Evolutionary conservation across 2,888 invertebrate genomes (phyloP), one percentile per base, ranked within the genome.

Genomic region (Epistrophella euchroma): DNA sequence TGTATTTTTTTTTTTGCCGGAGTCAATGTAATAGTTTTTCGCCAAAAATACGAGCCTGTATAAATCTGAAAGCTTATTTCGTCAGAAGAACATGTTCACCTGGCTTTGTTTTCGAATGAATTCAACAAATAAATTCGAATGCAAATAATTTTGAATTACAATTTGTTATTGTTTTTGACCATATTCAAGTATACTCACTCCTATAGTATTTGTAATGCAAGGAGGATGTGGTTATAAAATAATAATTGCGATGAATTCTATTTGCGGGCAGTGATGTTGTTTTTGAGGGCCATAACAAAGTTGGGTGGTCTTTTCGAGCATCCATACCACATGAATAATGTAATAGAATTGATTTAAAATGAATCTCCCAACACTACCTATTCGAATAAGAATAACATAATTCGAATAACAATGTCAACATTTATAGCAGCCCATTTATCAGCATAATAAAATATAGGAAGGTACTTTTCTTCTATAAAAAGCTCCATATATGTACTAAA

Each of bases 141-240:
- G 68, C 68, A 80, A 76, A 85, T 73, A 76, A 85, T 73, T 76
- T 55, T 10, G 62, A 77, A 58, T 64, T 76, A 37, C 5, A 19
- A 19, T 45, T 60, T 22, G 56, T 79, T 82, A 86, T 82, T 77
- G 64, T 58, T 86, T 86, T 82, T 82, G 40, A 64, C 82, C 86
- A 82, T 60, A 19, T 71, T 50, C 4, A 17, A 45, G n/a, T n/a
- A 37, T 17, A 43, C 66, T 76, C 71, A 3, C 17, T 17, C 7
- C 4, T 17, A 17, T 15, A 15, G 6, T 40, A n/a, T 5, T 40
- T n/a, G n/a, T 2, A 3, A 64, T 9, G 9, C 19, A 22, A 22
- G 19, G 22, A 62, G 40, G 60, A 62, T 70, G 25, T 70, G 22
- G 47, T 52, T 62, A 52, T 62, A 22, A 73, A 55, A 81, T 10